A percentile compares a stretch with the other conserved stretches of the same genome.
phyloP scores from a whole-genome alignment of 2,888 invertebrate species.

The Caenorhabditis sp. region DNA sequence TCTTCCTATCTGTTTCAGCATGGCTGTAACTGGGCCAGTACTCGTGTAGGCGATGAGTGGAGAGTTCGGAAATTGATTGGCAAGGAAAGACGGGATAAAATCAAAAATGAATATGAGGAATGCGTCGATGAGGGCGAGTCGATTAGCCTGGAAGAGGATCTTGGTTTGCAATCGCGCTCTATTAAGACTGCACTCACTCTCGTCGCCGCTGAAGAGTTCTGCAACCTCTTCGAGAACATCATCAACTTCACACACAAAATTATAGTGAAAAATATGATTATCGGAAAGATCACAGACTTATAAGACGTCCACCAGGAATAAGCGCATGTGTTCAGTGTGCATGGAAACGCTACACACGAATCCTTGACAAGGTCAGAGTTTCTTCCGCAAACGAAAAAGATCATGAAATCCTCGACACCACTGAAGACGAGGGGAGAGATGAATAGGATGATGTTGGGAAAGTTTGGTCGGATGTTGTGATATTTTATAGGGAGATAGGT shows the following conservation, averaged over 20 bases:
- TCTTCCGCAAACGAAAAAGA: conserved; percentile 42
- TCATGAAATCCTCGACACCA: conserved; percentile 38
- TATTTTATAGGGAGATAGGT: conserved; percentile 54
- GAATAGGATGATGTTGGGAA: conserved; percentile 16
- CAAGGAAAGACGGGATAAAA: conserved; percentile 42
- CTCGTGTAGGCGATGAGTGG: conserved; percentile 37
- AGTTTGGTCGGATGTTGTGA: conserved; percentile 25
- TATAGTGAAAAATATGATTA: conserved; percentile 45
- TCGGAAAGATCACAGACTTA: conserved; percentile 46
- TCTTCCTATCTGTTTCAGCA: conserved; percentile 57
- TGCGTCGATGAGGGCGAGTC: conserved; percentile 56
- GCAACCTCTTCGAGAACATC: conserved; percentile 32
- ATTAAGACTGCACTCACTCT: conserved; percentile 17
- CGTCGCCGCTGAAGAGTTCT: conserved; percentile 19
- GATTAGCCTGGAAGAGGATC: conserved; percentile 41
- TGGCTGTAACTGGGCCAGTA: conserved; percentile 50
- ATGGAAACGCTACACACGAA: conserved; percentile 43
- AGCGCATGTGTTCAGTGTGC: conserved; percentile 43
- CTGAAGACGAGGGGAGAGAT: conserved; percentile 23
- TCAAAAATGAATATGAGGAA: conserved; percentile 53
- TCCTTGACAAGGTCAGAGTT: conserved; percentile 11
- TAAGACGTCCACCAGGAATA: conserved; percentile 58
- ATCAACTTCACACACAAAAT: conserved; percentile 36
- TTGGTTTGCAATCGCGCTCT: too few relatives aligned
- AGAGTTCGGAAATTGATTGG: conserved; percentile 43